Percentiles rank a stretch among this genome's conserved stretches.
Evolutionary conservation across 1,140 invertebrate species (phyloP).

Genomic region (Oedothorax gibbosus): DNA sequence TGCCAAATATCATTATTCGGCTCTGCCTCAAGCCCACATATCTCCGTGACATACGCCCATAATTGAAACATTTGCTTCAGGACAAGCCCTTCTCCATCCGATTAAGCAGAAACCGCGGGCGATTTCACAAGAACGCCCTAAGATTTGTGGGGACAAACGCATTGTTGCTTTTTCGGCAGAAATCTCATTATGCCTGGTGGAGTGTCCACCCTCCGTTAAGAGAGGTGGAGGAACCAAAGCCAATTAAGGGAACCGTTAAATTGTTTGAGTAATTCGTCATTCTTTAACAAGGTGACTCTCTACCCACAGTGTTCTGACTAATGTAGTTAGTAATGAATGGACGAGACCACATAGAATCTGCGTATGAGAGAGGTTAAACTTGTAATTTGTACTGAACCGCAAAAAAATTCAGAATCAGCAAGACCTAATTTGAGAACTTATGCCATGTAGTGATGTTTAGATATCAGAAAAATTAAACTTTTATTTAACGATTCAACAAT

Average conservation of each 20-base stretch:
- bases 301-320: not conserved
- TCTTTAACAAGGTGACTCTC: slow-evolving; percentile 17
- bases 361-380: too few species aligned
- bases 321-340: too few species aligned
- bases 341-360: too few species aligned
- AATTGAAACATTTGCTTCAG: slow-evolving; percentile 8
- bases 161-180: slow-evolving; percentile 18
- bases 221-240: not conserved
- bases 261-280: slow-evolving; percentile 34
- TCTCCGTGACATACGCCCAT: slow-evolving; percentile 21
- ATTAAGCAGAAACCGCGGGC: slow-evolving; percentile 39
- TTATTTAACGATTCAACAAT: too few species aligned
- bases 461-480: too few species aligned
- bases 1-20: not conserved
- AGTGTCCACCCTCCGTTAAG: not conserved
- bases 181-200: not conserved
- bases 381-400: too few species aligned
- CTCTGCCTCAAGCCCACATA: not conserved
- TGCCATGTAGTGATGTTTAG: too few species aligned
- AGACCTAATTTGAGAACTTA: too few species aligned
- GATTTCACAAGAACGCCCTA: slow-evolving; percentile 33
- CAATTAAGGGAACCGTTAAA: slow-evolving; percentile 17
- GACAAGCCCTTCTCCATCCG: slow-evolving; percentile 14
- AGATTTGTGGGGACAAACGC: not conserved
- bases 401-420: too few species aligned